Base-by-base conservation (phyloP, 2,113 vertebrate species). In the Petrocephalus zakoni region DNA sequence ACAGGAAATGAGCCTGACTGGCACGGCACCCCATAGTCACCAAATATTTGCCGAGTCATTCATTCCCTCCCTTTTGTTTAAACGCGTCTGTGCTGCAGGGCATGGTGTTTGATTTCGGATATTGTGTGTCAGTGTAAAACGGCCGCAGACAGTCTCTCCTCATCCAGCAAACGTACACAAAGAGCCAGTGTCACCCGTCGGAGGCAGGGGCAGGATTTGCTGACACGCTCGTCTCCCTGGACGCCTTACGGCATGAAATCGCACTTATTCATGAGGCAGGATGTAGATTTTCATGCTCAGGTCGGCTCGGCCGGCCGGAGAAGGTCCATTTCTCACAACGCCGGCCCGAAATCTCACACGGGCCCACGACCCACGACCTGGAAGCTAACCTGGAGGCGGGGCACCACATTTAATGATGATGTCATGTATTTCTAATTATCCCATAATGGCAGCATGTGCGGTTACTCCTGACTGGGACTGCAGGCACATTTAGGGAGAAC, bases 31-130 rank as follows among this genome's bases (percentile, higher is more conserved):
- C n/a, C 89, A 85, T 89, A 89, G 89, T 92, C 92, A 93, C 92
- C 89, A 93, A 92, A 92, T 92, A 90, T 89, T 90, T 84, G 29
- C 89, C 89, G 42, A n/a, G 15, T 22, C 68, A 81, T 87, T 87
- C 52, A 55, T 87, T 90, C 84, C 55, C 86, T 91, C 88, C 37
- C 34, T 34, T 58, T 82, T 53, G 19, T 47, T 47, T 72, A 17
- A 37, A 34, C 46, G 37, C 22, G 19, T 64, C 25, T 86, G 75
- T 21, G 29, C 37, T 25, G 86, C 19, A 25, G 51, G 46, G 19
- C 82, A 53, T 68, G 29, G 10, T 52, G 55, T 89, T 34, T 37
- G 49, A 83, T 47, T 10, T 68, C 52, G n/a, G 42, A 85, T 25
- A 37, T 78, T 42, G 72, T 78, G 34, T 85, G 61, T 58, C 37